Evolutionary conservation across 1,140 invertebrate species (phyloP).

Genomic region (Drosophila suzukii): DNA sequence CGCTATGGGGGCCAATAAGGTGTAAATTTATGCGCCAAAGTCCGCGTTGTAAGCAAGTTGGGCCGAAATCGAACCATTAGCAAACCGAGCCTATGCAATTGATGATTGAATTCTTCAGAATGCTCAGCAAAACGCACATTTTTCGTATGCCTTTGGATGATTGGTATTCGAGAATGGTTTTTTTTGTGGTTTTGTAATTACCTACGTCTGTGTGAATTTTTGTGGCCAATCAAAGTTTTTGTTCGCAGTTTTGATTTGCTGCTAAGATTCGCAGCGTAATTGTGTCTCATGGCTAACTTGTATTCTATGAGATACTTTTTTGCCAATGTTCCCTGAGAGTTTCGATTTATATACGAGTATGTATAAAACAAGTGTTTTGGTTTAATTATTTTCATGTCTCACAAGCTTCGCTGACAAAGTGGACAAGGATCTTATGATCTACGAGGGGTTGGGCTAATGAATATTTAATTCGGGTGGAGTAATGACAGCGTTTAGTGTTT

Average conservation of each 20-base stretch:
- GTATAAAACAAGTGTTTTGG: conserved; percentile 68
- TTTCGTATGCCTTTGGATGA: conserved; percentile 58
- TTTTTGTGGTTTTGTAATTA: conserved; percentile 64
- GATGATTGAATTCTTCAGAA: conserved; percentile 59
- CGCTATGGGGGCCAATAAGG: conserved; percentile 82
- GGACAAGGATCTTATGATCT: conserved; percentile 69
- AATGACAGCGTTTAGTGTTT: conserved; percentile 24
- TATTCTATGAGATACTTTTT: conserved; percentile 79
- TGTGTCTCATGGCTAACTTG: conserved; percentile 80
- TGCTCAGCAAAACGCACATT: conserved; percentile 66
- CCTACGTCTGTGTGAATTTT: conserved; percentile 78
- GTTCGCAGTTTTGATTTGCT: conserved; percentile 81
- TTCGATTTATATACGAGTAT: conserved; percentile 19
- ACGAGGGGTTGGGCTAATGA: conserved; percentile 47
- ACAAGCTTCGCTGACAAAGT: conserved; percentile 72
- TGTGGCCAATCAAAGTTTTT: conserved; percentile 82
- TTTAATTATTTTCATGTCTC: conserved; percentile 75
- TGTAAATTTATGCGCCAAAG: conserved; percentile 78
- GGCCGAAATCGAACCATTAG: conserved; percentile 52
- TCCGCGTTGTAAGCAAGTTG: conserved; percentile 18
- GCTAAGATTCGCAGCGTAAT: conserved; percentile 72
- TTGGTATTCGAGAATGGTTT: conserved; percentile 50
- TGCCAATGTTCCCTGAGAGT: conserved; percentile 33
- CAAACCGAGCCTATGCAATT: conserved; percentile 70
- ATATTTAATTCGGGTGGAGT: conserved; percentile 59